Base-by-base conservation (phyloP, 2,888 invertebrate species). In the Exocentrus adspersus region DNA sequence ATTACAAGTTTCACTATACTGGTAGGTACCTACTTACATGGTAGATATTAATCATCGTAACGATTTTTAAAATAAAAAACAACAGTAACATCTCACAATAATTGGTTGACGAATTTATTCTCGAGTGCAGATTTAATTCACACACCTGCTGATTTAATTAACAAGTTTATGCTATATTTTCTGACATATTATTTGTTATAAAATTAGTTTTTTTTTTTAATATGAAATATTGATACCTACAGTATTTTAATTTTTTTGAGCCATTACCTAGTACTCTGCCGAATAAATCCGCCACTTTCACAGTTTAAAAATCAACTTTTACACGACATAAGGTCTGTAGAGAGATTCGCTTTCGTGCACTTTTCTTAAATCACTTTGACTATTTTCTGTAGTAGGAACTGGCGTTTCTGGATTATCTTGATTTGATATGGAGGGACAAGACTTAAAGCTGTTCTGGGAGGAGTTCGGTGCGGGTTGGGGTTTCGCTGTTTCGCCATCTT, bases 321-420 rank as follows among this genome's bases (percentile, higher is more conserved):
- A 85, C 58, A 84, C 84, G 50, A 84, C 84, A 67, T 85, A 85
- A 14, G 85, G 85, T 73, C 84, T 76, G 71, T 85, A 85, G 12
- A 85, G 79, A 53, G 83, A 76, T 77, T 85, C 85, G 43, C 77
- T 80, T 50, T 82, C 82, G 60, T 77, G 77, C 14, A 77, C 67
- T 73, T 80, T 80, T 64, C 79, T 70, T 32, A 70, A 67, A 51
- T 73, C 74, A 30, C 58, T 68, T 43, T 66, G 67, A 19, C 28
- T 68, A 21, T 57, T 67, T 51, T 77, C 74, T 16, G 68, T 54
- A 12, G 70, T 60, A 14, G 71, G 66, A 17, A 63, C 69, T 2
- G 71, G 64, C 28, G 66, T 67, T 51, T 71, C 72, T n/a, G 67
- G 28, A 17, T 60, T 72, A 32, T 73, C 73, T 5, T 66, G 64